Percentiles rank a stretch among this genome's conserved stretches.
phyloP scores from a whole-genome alignment of 2,113 vertebrate genomes.

The Thalassarche chlororhynchos region DNA sequence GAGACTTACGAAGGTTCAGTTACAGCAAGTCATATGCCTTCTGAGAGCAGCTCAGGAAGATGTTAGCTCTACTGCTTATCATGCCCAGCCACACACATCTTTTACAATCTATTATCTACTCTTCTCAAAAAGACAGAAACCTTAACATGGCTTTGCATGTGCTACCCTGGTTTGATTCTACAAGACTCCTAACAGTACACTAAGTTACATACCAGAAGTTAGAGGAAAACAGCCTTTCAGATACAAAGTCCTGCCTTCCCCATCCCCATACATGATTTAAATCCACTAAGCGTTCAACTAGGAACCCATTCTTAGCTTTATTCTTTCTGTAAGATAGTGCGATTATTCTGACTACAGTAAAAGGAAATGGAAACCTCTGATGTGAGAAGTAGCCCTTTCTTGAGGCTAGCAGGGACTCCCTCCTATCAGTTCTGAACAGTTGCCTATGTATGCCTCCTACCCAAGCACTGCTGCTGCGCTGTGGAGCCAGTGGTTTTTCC shows the following conservation, averaged over 20 bases:
- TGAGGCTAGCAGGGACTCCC: background rate
- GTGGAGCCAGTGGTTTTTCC: background rate
- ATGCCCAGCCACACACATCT: background rate
- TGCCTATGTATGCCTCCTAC: background rate
- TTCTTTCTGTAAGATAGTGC: background rate
- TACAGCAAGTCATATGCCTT: background rate
- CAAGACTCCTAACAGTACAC: background rate
- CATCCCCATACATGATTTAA: background rate
- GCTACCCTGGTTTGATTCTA: background rate
- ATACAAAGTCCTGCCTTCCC: background rate
- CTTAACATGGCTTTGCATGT: background rate
- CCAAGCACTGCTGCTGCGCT: background rate
- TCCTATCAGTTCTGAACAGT: background rate
- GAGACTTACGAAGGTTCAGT: background rate
- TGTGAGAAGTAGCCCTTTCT: background rate
- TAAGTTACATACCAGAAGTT: background rate
- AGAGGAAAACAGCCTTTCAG: background rate
- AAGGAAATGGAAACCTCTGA: background rate
- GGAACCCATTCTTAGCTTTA: background rate
- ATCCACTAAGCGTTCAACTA: background rate
- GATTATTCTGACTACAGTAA: background rate
- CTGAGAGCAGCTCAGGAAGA: background rate
- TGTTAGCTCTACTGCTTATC: background rate
- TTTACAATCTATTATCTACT: background rate
- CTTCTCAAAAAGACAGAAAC: background rate